These are phyloP conservation scores for Cataglyphis altisquamis DNA, from an alignment of 2,888 invertebrate genomes.

Conservation along the genomic window DNA sequence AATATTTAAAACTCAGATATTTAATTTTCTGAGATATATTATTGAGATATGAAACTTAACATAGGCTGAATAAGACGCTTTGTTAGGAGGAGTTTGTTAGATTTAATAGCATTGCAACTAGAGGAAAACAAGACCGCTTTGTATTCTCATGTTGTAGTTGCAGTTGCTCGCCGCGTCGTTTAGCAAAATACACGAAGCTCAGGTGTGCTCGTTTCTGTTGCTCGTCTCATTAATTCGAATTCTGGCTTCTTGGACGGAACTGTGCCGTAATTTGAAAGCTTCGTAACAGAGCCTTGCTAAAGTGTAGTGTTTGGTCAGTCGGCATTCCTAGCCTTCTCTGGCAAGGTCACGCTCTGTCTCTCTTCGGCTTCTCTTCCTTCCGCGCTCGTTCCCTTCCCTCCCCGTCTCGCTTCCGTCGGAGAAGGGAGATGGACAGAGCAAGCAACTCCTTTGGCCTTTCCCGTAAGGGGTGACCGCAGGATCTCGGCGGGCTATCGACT, in stretches of 20 bases:
- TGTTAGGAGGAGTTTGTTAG: conserved; percentile 10
- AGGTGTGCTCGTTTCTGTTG: conserved; percentile 65
- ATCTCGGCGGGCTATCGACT: conserved; percentile 84
- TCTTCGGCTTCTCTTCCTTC: conserved; percentile 35
- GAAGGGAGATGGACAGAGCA: conserved; percentile 42
- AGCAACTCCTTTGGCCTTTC: conserved; percentile 82
- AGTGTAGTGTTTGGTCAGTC: conserved; percentile 78
- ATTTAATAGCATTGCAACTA: conserved; percentile 28
- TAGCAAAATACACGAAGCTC: conserved; percentile 55
- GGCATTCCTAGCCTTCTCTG: conserved; percentile 68
- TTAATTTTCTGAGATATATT: neutral
- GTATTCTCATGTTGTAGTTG: conserved; percentile 33
- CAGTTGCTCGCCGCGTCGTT: conserved; percentile 41
- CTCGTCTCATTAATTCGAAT: conserved; percentile 76
- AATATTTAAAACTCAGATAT: neutral
- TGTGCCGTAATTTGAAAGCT: conserved; percentile 84
- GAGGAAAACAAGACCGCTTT: neutral
- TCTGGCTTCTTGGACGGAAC: conserved; percentile 80
- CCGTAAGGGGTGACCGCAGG: conserved; percentile 83
- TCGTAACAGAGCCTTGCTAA: conserved; percentile 69
- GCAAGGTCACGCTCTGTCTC: conserved; percentile 66
- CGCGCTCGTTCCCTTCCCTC: conserved; percentile 5
- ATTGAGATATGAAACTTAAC: conserved; percentile 7
- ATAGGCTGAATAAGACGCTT: conserved; percentile 24
- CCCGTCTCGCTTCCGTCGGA: neutral